Conservation (phyloP, 92 coral and sea anemone genomes). For the Virgularia gustaviana region DNA sequence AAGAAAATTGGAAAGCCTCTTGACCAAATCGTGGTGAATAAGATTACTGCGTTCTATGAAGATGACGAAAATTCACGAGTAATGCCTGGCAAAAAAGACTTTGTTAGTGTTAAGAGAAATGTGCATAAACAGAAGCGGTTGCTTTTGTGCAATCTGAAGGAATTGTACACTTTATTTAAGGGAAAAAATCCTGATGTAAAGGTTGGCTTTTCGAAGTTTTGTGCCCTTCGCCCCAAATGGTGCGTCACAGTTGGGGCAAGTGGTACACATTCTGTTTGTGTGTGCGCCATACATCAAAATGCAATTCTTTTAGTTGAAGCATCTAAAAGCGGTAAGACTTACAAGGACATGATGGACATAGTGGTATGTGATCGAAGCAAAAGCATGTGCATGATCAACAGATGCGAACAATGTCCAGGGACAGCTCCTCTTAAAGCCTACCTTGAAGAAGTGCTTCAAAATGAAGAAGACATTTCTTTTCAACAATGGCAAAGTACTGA, state of each 20-base stretch:
- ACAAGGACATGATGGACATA: constrained; percentile 25
- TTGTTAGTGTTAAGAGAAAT: constrained; percentile 25
- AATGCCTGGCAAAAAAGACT: constrained; percentile 34
- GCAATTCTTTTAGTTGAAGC: constrained; percentile 31
- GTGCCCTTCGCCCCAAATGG: constrained; percentile 27
- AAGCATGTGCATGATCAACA: constrained; percentile 31
- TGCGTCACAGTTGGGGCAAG: constrained; percentile 21
- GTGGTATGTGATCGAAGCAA: constrained; percentile 20
- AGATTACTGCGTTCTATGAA: constrained; percentile 21
- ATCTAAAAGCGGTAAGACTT: constrained; percentile 20
- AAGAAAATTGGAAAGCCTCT: constrained; percentile 23
- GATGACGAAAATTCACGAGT: constrained; percentile 31
- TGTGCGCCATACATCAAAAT: constrained; percentile 36
- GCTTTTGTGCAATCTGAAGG: constrained; percentile 33
- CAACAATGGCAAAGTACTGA: constrained; percentile 35
- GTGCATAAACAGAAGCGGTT: constrained; percentile 32
- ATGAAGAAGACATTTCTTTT: constrained; percentile 12
- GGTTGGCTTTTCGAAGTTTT: constrained; percentile 42
- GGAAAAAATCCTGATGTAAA: constrained; percentile 12
- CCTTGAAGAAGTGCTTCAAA: constrained; percentile 16
- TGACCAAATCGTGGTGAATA: not conserved
- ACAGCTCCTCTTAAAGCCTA: constrained; percentile 22
- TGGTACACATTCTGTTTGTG: constrained; percentile 45
- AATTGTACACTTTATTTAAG: constrained; percentile 30
- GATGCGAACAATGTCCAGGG: constrained; percentile 40